Evolutionary conservation across 2,797 vertebrate species (phyloP).

Genomic region (Intellagama lesueurii): DNA sequence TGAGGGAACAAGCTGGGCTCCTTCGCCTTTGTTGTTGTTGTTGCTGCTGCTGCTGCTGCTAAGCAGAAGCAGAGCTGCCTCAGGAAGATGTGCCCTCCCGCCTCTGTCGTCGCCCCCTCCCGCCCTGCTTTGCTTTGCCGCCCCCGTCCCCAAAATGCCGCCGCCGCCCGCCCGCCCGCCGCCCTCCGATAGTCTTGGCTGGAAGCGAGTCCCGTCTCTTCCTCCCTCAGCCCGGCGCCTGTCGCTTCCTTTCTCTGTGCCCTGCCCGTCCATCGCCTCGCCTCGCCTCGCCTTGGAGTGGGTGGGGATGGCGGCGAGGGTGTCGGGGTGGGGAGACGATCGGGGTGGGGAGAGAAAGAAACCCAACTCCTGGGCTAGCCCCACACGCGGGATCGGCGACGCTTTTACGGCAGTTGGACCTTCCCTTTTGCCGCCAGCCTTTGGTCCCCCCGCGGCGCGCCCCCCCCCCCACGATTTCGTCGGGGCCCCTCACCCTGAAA

Average conservation of each 20-base stretch:
- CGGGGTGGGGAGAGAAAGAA: slow-evolving; percentile 55
- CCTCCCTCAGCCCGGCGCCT: not conserved
- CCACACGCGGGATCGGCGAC: slow-evolving; percentile 50
- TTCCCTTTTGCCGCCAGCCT: slow-evolving; percentile 31
- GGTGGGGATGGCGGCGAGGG: not conserved
- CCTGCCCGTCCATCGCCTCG: slow-evolving; percentile 39
- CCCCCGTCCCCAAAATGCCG: too few species aligned
- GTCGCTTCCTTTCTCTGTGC: slow-evolving; percentile 31
- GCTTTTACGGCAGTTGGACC: slow-evolving; percentile 67
- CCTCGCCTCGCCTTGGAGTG: not conserved
- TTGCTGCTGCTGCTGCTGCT: slow-evolving; percentile 51
- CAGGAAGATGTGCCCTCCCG: slow-evolving; percentile 46
- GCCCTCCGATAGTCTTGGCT: too few species aligned
- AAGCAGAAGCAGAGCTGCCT: slow-evolving; percentile 67
- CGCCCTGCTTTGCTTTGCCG: too few species aligned
- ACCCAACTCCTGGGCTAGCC: slow-evolving; percentile 61
- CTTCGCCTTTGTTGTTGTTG: slow-evolving; percentile 47
- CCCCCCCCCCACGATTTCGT: slow-evolving; percentile 14
- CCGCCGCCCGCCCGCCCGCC: too few species aligned
- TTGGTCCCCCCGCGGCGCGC: not conserved
- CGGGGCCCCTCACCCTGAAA: slow-evolving; percentile 12
- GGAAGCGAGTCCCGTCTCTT: not conserved
- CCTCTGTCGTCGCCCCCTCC: slow-evolving; percentile 28
- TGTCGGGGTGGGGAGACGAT: not conserved
- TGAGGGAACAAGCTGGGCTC: slow-evolving; percentile 53